These are phyloP conservation scores for Huso huso DNA, from an alignment of 2,797 vertebrate genomes.

Conservation along the genomic window DNA sequence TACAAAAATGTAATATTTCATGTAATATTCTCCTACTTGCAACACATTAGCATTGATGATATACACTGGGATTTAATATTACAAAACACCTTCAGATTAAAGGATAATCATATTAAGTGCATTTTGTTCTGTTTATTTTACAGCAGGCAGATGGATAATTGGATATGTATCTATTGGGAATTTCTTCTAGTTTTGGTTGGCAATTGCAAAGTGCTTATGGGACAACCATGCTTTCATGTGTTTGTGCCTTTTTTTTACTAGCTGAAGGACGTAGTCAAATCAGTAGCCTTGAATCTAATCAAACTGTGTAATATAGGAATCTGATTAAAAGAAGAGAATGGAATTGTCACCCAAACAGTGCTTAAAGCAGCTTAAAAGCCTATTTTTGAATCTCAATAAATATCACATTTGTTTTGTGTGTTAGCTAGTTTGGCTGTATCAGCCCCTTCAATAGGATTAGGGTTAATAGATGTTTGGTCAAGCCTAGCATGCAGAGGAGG, in stretches of 20 bases:
- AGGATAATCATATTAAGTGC: no score
- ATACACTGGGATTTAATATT: no score
- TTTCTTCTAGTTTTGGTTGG: no score
- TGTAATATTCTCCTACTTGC: no score
- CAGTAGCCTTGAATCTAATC: background rate
- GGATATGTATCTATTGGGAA: no score
- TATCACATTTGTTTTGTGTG: constrained; percentile 74
- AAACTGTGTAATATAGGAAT: constrained; percentile 53
- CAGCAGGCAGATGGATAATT: no score
- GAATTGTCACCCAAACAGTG: constrained; percentile 56
- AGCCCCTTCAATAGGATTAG: constrained; percentile 70
- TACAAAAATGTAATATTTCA: no score
- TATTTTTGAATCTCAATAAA: constrained; percentile 66
- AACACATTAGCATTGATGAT: no score
- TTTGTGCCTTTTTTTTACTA: background rate
- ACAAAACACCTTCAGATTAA: no score
- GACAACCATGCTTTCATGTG: background rate
- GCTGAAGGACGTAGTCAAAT: background rate
- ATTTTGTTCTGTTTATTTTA: no score
- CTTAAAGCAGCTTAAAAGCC: constrained; percentile 63
- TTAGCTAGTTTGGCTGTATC: constrained; percentile 73
- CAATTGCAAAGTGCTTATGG: no score
- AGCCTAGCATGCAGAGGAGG: constrained; percentile 69
- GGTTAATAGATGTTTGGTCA: constrained; percentile 84
- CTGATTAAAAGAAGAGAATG: constrained; percentile 63